Evolutionary conservation across 2,797 vertebrate genomes (phyloP).

Genomic region (Poeciliopsis infans): DNA sequence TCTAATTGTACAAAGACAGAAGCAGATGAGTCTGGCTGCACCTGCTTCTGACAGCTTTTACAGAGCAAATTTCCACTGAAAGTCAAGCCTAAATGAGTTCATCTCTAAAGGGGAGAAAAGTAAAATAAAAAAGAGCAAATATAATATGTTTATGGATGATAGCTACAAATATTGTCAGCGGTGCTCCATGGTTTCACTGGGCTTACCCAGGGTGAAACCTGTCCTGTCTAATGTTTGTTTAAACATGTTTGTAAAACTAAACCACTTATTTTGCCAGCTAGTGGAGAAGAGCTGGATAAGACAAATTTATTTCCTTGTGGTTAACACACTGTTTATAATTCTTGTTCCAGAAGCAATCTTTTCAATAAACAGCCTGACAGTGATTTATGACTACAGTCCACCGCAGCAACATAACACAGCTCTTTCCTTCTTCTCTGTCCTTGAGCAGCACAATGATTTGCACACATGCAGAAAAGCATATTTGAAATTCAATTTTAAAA

Average conservation of each 20-base stretch:
- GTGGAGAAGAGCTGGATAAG: conserved; percentile 13
- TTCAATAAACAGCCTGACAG: conserved; percentile 14
- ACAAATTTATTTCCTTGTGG: conserved; percentile 12
- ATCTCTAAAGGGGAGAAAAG: not conserved
- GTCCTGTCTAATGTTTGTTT: conserved; percentile 9
- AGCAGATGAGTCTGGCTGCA: not conserved
- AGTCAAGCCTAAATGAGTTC: not conserved
- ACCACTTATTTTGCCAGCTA: conserved; percentile 5
- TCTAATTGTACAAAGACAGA: not conserved
- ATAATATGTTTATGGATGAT: not conserved
- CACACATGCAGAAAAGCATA: not conserved
- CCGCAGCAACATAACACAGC: conserved; percentile 2
- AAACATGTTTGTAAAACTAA: conserved; percentile 15
- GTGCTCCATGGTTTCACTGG: not conserved
- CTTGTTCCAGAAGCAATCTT: conserved; percentile 17
- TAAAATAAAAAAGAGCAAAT: not conserved
- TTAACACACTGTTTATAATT: conserved; percentile 17
- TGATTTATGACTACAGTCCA: not conserved
- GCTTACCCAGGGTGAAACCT: not conserved
- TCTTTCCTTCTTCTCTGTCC: conserved; percentile 6
- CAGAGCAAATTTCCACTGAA: not conserved
- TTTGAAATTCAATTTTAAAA: not conserved
- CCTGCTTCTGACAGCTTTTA: not conserved
- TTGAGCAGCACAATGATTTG: not conserved
- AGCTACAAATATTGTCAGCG: not conserved